These are phyloP conservation scores for Triplophysa rosa DNA, from an alignment of 2,113 vertebrate genomes.

Conservation along the genomic window DNA sequence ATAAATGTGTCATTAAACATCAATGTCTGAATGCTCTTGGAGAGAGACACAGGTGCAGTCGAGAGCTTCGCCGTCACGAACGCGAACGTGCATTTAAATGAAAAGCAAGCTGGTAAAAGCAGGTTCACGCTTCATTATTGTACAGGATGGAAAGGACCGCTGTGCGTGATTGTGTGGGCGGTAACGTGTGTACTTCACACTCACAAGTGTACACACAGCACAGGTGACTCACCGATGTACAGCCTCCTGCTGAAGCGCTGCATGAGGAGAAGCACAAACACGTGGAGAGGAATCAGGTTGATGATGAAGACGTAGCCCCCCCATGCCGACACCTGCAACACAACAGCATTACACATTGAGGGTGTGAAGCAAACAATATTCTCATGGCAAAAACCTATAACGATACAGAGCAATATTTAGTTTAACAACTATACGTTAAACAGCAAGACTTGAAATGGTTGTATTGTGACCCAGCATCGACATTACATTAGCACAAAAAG, in stretches of 20 bases:
- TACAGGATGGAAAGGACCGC: not conserved
- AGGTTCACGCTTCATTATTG: slow-evolving; percentile 5
- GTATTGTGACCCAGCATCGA: too few species aligned
- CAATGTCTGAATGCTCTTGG: slow-evolving; percentile 9
- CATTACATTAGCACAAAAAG: not conserved
- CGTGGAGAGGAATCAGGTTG: slow-evolving; percentile 98
- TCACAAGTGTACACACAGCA: slow-evolving; percentile 34
- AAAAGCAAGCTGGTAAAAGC: not conserved
- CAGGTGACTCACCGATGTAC: slow-evolving; percentile 88
- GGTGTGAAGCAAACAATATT: not conserved
- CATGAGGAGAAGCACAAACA: slow-evolving; percentile 96
- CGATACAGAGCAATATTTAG: too few species aligned
- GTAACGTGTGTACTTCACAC: slow-evolving; percentile 20
- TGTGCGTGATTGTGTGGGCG: slow-evolving; percentile 36
- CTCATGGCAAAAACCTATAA: not conserved
- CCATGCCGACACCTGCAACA: slow-evolving; percentile 93
- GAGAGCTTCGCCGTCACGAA: not conserved
- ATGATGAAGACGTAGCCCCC: slow-evolving; percentile 81
- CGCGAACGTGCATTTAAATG: not conserved
- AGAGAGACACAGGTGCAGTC: not conserved
- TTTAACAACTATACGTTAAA: too few species aligned
- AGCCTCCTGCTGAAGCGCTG: slow-evolving; percentile 96
- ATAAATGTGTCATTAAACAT: slow-evolving; percentile 36
- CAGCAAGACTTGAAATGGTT: too few species aligned
- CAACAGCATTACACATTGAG: slow-evolving; percentile 1